Base-by-base conservation (phyloP, 2,888 invertebrate species). In the Rhorus exstirpatorius region DNA sequence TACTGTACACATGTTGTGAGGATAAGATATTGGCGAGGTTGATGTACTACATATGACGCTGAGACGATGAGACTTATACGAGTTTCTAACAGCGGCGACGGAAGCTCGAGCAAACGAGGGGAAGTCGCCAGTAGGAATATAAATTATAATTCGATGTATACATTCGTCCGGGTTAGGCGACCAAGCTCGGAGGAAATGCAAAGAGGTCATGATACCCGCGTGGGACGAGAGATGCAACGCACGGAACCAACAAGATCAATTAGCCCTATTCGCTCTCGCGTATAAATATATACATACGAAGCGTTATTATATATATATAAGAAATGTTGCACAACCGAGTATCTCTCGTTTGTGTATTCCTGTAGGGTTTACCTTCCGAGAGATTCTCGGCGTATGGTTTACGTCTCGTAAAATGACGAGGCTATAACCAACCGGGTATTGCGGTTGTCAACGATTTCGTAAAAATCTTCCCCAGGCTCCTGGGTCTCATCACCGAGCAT, bases 121-220 rank as follows among this genome's bases (percentile, higher is more conserved):
- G 41, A 65, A 17, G 53, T 49, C 67, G n/a, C n/a, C 38, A 41
- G n/a, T 46, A 38, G 53, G 68, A 68, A 70, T 58, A 75, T 79
- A 60, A 82, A 75, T 82, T 75, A 70, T 67, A 79, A 79, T 79
- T 44, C 75, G 70, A 82, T 82, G 82, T 79, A 82, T 79, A 82
- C 79, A 79, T 82, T 41, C 70, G 75, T 78, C 70, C 74, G 70
- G 49, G 68, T 49, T 58, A 58, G 58, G 65, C 46, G 55, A 60
- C n/a, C 31, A 6, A 17, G 3, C 49, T 31, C 26, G 35, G 14
- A 65, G 61, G 35, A 44, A 35, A 78, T 78, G 55, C 44, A 35
- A 35, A 71, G 65, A 68, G 72, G 26, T 81, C 72, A 61, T 61
- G 44, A 78, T 61, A 49, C 53, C 63, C 31, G 74, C 58, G 68